Evolutionary conservation across 2,113 vertebrate species (phyloP).

Genomic region (Eptesicus fuscus): DNA sequence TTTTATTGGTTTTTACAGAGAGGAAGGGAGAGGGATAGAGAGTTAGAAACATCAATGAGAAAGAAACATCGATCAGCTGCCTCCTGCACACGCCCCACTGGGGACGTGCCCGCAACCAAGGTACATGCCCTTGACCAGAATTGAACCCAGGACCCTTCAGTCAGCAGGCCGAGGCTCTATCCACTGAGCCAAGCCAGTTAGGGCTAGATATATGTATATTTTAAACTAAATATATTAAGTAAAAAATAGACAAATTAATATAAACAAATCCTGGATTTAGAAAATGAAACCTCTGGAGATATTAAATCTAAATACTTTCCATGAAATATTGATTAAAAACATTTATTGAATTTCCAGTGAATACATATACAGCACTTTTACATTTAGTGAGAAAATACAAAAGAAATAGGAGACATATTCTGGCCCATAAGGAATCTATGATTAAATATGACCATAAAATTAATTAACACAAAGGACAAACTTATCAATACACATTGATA

Average conservation of each 20-base stretch:
- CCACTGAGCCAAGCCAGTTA: too few relatives aligned
- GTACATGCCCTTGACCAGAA: too few relatives aligned
- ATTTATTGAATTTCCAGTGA: background rate
- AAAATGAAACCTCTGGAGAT: background rate
- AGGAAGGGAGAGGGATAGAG: too few relatives aligned
- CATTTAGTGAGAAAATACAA: background rate
- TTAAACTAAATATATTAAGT: background rate
- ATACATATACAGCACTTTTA: background rate
- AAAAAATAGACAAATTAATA: background rate
- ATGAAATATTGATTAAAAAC: slow-evolving; percentile 9
- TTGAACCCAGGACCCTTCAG: too few relatives aligned
- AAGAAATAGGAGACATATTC: background rate
- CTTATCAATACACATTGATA: background rate
- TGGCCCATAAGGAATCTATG: background rate
- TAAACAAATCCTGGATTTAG: background rate
- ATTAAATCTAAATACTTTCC: background rate
- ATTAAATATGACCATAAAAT: slow-evolving; percentile 38
- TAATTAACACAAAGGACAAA: background rate
- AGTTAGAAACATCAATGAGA: too few relatives aligned
- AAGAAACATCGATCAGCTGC: too few relatives aligned
- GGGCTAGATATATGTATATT: background rate
- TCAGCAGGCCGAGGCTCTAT: too few relatives aligned
- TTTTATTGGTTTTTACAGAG: too few relatives aligned
- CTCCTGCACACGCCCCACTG: too few relatives aligned
- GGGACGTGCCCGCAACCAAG: too few relatives aligned